Evolutionary conservation across 2,888 invertebrate genomes (phyloP).

Genomic region (Cantharis rustica): DNA sequence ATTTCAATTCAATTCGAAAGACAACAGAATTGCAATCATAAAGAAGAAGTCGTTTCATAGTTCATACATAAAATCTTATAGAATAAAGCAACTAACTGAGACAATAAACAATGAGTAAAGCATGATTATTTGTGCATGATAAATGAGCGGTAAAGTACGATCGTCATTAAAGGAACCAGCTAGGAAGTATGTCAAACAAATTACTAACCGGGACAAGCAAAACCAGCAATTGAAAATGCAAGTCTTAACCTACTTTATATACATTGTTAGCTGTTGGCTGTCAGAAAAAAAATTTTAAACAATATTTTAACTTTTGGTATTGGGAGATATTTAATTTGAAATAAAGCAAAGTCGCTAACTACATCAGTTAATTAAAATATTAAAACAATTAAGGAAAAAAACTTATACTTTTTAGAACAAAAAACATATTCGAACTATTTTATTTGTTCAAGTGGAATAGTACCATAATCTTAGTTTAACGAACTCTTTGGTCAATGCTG

Average conservation of each 20-base stretch:
- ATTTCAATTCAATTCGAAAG: neutral
- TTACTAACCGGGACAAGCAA: slow-evolving; percentile 37
- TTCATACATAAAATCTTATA: neutral
- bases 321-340: neutral
- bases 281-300: neutral
- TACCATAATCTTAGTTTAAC: neutral
- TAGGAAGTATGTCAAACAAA: slow-evolving; percentile 38
- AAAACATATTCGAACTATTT: neutral
- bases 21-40: slow-evolving; percentile 2
- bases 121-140: slow-evolving; percentile 24
- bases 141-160: slow-evolving; percentile 21
- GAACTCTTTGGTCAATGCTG: neutral
- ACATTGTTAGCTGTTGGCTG: neutral
- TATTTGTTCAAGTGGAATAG: neutral
- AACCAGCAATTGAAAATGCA: slow-evolving; percentile 40
- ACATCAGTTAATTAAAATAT: neutral
- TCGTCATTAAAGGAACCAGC: slow-evolving; percentile 28
- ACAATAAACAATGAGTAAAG: slow-evolving; percentile 21
- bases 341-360: neutral
- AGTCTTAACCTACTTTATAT: slow-evolving; percentile 38
- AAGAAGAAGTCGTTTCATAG: neutral
- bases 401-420: neutral
- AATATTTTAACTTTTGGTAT: neutral
- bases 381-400: neutral
- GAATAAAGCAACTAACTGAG: slow-evolving; percentile 6